Percentiles rank a stretch among this genome's conserved stretches.
Evolutionary conservation across 1,140 invertebrate species (phyloP).

Genomic region (Oryctes rhinoceros): DNA sequence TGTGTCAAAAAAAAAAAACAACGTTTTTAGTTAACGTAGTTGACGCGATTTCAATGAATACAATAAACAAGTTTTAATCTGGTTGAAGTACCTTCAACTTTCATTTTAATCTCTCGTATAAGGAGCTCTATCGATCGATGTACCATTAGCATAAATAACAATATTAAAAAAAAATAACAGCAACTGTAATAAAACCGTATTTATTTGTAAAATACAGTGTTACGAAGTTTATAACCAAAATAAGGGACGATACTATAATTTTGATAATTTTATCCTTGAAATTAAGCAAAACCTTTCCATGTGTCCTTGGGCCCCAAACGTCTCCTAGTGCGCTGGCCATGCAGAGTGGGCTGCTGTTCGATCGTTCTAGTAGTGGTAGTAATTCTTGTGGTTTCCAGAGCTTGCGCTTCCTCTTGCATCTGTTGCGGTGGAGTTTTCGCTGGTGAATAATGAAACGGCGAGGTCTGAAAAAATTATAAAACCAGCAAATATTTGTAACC

Average conservation of each 20-base stretch:
- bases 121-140: too few species aligned
- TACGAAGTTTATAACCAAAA: neutral
- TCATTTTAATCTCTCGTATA: too few species aligned
- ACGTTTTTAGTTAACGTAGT: too few species aligned
- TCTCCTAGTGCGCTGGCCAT: neutral
- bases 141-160: too few species aligned
- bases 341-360: constrained; percentile 27
- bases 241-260: neutral
- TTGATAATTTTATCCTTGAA: neutral
- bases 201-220: neutral
- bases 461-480: constrained; percentile 1
- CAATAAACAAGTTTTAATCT: too few species aligned
- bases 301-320: constrained; percentile 45
- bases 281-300: constrained; percentile 51
- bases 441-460: constrained; percentile 38
- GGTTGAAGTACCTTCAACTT: too few species aligned
- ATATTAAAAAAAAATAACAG: too few species aligned
- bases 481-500: neutral
- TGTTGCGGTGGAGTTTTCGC: constrained; percentile 34
- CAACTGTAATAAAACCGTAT: neutral
- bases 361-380: constrained; percentile 30
- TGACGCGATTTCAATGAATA: too few species aligned
- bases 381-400: constrained; percentile 31
- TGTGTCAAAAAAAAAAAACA: too few species aligned
- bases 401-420: constrained; percentile 30